Base-by-base conservation (phyloP, 2,888 invertebrate species). In the Aspidiotus destructor region DNA sequence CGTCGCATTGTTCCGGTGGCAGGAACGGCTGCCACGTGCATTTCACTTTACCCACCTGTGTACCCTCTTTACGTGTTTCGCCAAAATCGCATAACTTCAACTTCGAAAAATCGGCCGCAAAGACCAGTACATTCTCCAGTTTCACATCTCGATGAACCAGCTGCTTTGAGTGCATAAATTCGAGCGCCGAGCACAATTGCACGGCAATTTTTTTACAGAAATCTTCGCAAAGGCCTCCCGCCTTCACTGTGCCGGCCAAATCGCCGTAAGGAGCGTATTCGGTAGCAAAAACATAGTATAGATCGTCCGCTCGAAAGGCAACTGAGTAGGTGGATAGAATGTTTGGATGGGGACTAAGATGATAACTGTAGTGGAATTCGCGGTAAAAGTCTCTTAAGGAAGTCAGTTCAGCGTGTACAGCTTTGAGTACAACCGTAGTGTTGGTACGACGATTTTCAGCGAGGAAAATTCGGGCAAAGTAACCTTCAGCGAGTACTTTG, bases 81-180 rank as follows among this genome's bases (percentile, higher is more conserved):
- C 87, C 88, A 74, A 88, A 88, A 74, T 88, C 89, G 74, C 87
- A 86, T 28, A 90, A 78, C 76, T 89, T 89, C 16, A 89, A 83
- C 72, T 81, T 80, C 11, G 83, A 81, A 75, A 86, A 83, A 74
- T 86, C 85, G 48, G 81, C 80, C 9, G 85, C 81, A 75, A 88
- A 89, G 7, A 89, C 83, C 48, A 89, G 78, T 52, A 89, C 82
- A 76, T 90, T 89, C 73, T 84, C 84, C 70, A 84, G 81, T 74
- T 87, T 86, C 42, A 90, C 79, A 76, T 89, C 88, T 0, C 89
- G 80, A 76, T 89, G 89, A 0, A 87, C 87, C 52, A 89, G 76
- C 73, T 84, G 83, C 74, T 88, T 87, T 71, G 85, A 84, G 79
- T 90, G 89, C 81, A 90, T 84, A 76, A 89, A 89, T 64, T 88